These are phyloP conservation scores for Lepidochitona cinerea DNA, from an alignment of 2,888 invertebrate species.

Conservation along the genomic window DNA sequence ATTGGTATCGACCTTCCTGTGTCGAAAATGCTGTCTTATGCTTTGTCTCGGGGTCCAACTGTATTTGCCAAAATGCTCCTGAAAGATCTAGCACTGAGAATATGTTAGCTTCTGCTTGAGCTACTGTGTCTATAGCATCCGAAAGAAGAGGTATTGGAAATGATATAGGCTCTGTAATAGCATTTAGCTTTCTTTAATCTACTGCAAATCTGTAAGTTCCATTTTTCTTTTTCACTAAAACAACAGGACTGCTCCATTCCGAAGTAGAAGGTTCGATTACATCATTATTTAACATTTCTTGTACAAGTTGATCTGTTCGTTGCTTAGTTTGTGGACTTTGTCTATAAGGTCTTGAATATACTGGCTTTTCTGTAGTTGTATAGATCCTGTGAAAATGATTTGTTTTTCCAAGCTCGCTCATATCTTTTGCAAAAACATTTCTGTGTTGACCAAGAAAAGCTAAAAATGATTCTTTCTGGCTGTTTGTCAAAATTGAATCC, in stretches of 20 bases:
- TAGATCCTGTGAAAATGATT: background rate
- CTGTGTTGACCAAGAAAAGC: background rate
- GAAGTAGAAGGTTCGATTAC: conserved; percentile 11
- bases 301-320: background rate
- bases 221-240: conserved; percentile 15
- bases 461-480: conserved; percentile 2
- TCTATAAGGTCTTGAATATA: background rate
- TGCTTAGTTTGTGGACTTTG: background rate
- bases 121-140: conserved; percentile 20
- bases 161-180: conserved; percentile 7
- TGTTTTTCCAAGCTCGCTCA: conserved; percentile 3
- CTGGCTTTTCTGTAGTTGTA: background rate
- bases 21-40: conserved; percentile 21
- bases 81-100: conserved; percentile 19
- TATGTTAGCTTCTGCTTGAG: conserved; percentile 14
- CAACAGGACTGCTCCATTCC: conserved; percentile 14
- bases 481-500: background rate
- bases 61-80: conserved; percentile 23
- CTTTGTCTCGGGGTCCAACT: conserved; percentile 15
- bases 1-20: conserved; percentile 4
- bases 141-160: conserved; percentile 18
- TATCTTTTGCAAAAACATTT: conserved; percentile 10
- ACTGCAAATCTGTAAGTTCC: conserved; percentile 17
- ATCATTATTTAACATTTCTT: conserved; percentile 13
- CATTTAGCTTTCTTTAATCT: conserved; percentile 19